These are phyloP conservation scores for Dugesia japonica DNA, from an alignment of 2,888 invertebrate species.

Conservation along the genomic window DNA sequence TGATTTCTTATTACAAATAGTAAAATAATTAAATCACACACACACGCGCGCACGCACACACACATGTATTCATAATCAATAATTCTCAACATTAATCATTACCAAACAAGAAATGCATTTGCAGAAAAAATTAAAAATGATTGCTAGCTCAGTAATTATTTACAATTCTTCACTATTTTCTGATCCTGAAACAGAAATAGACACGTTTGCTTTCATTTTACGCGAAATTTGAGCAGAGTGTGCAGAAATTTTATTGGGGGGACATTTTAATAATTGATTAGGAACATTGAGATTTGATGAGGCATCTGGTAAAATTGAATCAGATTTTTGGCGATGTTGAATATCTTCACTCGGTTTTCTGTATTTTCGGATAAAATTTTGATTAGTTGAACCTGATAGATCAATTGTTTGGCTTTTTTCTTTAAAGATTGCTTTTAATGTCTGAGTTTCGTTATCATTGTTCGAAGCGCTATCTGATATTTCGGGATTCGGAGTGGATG, in stretches of 20 bases:
- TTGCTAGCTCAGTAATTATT: neutral
- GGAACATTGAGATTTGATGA: neutral
- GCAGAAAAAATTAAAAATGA: too few species aligned
- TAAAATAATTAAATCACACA: too few species aligned
- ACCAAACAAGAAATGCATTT: too few species aligned
- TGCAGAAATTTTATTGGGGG: too few species aligned
- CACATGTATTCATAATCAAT: too few species aligned
- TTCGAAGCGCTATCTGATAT: neutral
- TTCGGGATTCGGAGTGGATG: neutral
- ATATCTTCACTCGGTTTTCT: neutral
- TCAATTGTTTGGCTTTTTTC: slow-evolving; percentile 14
- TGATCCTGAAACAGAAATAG: neutral
- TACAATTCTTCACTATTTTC: neutral
- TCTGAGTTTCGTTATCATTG: neutral
- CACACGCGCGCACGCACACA: too few species aligned
- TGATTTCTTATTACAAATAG: too few species aligned
- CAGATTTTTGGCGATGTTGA: neutral
- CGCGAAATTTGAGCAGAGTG: neutral
- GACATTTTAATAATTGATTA: too few species aligned
- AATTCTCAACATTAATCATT: too few species aligned
- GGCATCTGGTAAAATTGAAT: neutral
- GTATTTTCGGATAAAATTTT: neutral
- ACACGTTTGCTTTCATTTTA: neutral
- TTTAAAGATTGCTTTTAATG: neutral
- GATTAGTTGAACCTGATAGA: neutral